phyloP scores from a whole-genome alignment of 2,888 invertebrate species.

The Rambutsinella grinnellia region DNA sequence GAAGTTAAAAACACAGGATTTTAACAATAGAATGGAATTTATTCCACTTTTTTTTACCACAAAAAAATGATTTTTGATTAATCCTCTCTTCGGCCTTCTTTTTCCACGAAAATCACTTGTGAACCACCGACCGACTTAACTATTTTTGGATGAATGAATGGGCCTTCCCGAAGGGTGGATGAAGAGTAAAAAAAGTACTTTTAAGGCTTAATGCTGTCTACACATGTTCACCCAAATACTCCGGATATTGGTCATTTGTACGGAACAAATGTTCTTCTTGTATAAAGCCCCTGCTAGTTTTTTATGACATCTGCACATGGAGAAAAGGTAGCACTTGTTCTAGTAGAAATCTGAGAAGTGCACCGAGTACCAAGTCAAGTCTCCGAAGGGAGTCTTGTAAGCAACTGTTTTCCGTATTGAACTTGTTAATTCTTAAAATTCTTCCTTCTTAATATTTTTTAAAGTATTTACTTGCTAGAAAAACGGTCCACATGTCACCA shows the following conservation, averaged over 20 bases:
- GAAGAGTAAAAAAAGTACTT: not conserved
- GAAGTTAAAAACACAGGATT: not conserved
- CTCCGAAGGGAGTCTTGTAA: conserved; percentile 30
- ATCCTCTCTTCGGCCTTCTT: not conserved
- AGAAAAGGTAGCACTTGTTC: conserved; percentile 26
- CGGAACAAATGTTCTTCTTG: conserved; percentile 32
- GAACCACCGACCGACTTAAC: conserved; percentile 34
- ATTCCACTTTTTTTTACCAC: not conserved
- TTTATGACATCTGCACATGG: conserved; percentile 15
- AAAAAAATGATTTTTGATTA: not conserved
- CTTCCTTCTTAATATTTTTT: not conserved
- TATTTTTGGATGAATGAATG: conserved; percentile 20
- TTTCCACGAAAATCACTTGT: conserved; percentile 1
- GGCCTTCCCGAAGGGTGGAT: not conserved
- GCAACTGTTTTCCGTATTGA: conserved; percentile 18
- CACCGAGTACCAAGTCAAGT: not conserved
- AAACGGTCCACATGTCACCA: conserved; percentile 35
- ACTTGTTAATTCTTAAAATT: not conserved
- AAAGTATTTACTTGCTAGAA: not conserved
- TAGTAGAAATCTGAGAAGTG: conserved; percentile 39
- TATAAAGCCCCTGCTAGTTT: not conserved
- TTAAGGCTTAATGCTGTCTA: not conserved
- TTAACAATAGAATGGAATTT: not conserved
- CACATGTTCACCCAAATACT: conserved; percentile 28
- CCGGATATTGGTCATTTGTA: conserved; percentile 47